These are phyloP conservation scores for Gulo gulo DNA, from an alignment of 2,113 vertebrate genomes.

Conservation along the genomic window DNA sequence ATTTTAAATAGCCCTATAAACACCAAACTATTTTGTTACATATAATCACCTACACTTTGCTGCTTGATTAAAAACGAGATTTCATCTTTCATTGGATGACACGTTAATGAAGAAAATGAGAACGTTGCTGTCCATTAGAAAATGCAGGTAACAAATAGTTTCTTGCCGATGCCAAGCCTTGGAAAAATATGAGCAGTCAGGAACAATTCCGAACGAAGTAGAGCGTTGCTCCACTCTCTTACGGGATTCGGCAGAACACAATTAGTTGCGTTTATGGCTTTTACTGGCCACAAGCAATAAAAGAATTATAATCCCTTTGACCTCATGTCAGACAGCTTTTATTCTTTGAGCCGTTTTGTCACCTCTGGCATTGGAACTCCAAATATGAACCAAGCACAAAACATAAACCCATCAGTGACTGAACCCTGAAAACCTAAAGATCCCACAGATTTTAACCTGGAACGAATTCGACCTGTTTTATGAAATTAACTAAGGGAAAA, in stretches of 20 bases:
- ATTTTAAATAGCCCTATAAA: slow-evolving; percentile 52
- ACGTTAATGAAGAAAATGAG: slow-evolving; percentile 63
- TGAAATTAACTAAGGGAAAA: neutral
- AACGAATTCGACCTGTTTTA: neutral
- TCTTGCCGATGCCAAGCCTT: neutral
- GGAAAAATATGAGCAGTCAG: neutral
- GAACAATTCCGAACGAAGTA: neutral
- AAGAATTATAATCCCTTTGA: neutral
- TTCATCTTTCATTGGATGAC: slow-evolving; percentile 52
- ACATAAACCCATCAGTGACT: neutral
- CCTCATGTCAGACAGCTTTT: neutral
- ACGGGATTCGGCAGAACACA: neutral
- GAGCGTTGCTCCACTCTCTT: neutral
- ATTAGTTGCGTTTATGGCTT: neutral
- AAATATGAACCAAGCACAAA: neutral
- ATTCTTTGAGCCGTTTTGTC: neutral
- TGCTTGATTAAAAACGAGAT: slow-evolving; percentile 53
- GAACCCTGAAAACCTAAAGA: neutral
- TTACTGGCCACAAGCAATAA: neutral
- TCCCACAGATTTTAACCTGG: neutral
- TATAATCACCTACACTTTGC: slow-evolving; percentile 35
- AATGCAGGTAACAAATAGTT: neutral
- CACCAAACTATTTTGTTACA: slow-evolving; percentile 54
- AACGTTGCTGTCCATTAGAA: neutral
- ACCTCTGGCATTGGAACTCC: neutral